Percentiles rank a stretch among this genome's conserved stretches.
phyloP scores from a whole-genome alignment of 2,888 invertebrate species.

The Acronicta aceris region DNA sequence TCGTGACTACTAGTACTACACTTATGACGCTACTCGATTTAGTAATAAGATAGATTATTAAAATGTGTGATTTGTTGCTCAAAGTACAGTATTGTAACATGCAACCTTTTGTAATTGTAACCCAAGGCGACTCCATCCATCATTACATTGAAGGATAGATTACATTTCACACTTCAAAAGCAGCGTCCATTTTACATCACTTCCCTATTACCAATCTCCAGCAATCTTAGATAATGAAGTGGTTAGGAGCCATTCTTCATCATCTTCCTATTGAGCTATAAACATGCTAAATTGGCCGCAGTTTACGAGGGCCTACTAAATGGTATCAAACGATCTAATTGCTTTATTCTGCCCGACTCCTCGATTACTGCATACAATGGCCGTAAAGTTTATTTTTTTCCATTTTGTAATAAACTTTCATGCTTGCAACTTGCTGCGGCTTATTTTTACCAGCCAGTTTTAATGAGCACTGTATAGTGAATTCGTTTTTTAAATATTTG shows the following conservation, averaged over 20 bases:
- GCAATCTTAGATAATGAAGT: slow-evolving; percentile 51
- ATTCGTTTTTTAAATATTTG: slow-evolving; percentile 14
- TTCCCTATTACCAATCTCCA: slow-evolving; percentile 27
- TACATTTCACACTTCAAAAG: slow-evolving; percentile 28
- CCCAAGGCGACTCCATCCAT: slow-evolving; percentile 18
- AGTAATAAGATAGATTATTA: too few relatives aligned
- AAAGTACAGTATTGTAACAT: slow-evolving; percentile 3
- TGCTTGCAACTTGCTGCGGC: slow-evolving; percentile 37
- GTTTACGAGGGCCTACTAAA: slow-evolving; percentile 52
- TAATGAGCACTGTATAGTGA: slow-evolving; percentile 7
- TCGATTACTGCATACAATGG: slow-evolving; percentile 53
- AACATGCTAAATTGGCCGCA: slow-evolving; percentile 42
- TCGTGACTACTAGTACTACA: too few relatives aligned
- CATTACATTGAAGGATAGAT: slow-evolving; percentile 15
- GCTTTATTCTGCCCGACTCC: slow-evolving; percentile 53
- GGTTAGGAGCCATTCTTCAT: slow-evolving; percentile 45
- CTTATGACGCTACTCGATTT: too few relatives aligned
- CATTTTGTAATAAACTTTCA: slow-evolving; percentile 49
- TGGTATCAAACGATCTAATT: slow-evolving; percentile 58
- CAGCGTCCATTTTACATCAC: slow-evolving; percentile 9
- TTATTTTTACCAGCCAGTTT: slow-evolving; percentile 20
- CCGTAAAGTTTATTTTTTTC: slow-evolving; percentile 45
- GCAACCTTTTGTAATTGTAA: background rate
- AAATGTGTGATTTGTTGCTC: slow-evolving; percentile 7
- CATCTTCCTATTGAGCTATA: slow-evolving; percentile 28